A percentile compares a stretch with the other conserved stretches of the same genome.
These are phyloP conservation scores for Karalla daura DNA, from an alignment of 2,797 vertebrate genomes.

Conservation along the genomic window DNA sequence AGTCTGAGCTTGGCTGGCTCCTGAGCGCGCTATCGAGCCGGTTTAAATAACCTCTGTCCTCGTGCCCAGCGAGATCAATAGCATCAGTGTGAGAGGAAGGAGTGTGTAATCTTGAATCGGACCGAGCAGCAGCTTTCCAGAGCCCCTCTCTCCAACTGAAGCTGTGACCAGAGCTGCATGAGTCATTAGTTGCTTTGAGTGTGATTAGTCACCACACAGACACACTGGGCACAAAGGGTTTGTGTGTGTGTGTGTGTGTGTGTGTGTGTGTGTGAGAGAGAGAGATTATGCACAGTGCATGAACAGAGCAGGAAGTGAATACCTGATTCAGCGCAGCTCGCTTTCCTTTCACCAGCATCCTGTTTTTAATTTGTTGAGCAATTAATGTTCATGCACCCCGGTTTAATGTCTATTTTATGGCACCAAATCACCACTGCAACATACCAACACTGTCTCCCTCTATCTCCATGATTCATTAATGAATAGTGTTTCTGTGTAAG, in stretches of 20 bases:
- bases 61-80: conserved; percentile 57
- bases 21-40: conserved; percentile 26
- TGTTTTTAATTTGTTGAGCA: conserved; percentile 42
- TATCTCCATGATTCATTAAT: conserved; percentile 19
- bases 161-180: conserved; percentile 56
- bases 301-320: conserved; percentile 29
- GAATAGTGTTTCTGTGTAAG: conserved; percentile 12
- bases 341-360: conserved; percentile 1
- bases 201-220: conserved; percentile 69
- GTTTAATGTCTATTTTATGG: conserved; percentile 31
- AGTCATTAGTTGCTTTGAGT: conserved; percentile 74
- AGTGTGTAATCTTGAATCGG: conserved; percentile 57
- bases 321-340: conserved; percentile 46
- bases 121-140: conserved; percentile 57
- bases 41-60: conserved; percentile 57
- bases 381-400: conserved; percentile 20
- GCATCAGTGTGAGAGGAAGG: conserved; percentile 60
- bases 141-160: conserved; percentile 49
- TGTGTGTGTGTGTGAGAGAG: conserved; percentile 36
- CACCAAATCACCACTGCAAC: not conserved
- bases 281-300: conserved; percentile 4
- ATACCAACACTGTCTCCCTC: not conserved
- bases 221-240: conserved; percentile 45
- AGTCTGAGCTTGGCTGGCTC: conserved; percentile 39
- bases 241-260: conserved; percentile 35